Conservation (phyloP, 2,113 vertebrate species). For the Grallaria varia region DNA sequence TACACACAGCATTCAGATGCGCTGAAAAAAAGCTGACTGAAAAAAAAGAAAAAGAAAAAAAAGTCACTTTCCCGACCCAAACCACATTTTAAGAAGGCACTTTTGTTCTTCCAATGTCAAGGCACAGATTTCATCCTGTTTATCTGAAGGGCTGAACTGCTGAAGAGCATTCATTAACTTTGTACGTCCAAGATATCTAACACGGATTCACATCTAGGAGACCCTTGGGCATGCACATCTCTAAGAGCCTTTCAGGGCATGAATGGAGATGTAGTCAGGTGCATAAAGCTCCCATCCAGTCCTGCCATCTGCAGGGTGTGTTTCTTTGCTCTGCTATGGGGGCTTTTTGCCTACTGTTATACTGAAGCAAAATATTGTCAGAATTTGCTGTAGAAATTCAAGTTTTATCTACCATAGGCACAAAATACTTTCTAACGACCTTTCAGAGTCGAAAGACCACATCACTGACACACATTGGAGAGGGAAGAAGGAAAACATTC, state of each 20-base stretch:
- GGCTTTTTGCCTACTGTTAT: not conserved
- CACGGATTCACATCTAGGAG: not conserved
- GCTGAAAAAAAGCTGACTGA: not conserved
- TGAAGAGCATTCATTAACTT: slow-evolving; percentile 1
- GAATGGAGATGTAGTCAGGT: slow-evolving; percentile 41
- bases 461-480: not conserved
- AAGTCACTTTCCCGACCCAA: not conserved
- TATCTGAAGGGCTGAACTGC: slow-evolving; percentile 36
- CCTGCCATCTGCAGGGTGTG: not conserved
- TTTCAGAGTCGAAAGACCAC: not conserved
- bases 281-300: not conserved
- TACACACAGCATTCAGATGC: not conserved
- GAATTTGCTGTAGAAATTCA: not conserved
- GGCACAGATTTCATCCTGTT: not conserved
- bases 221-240: not conserved
- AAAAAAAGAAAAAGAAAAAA: not conserved
- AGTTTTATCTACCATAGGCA: not conserved
- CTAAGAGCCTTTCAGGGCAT: not conserved
- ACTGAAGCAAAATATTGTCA: not conserved
- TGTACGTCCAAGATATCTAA: not conserved
- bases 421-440: not conserved
- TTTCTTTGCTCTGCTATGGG: not conserved
- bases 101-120: not conserved
- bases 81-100: not conserved
- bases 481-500: not conserved